These are phyloP conservation scores for Ormyrus labotus DNA, from an alignment of 2,888 invertebrate genomes.

Conservation along the genomic window DNA sequence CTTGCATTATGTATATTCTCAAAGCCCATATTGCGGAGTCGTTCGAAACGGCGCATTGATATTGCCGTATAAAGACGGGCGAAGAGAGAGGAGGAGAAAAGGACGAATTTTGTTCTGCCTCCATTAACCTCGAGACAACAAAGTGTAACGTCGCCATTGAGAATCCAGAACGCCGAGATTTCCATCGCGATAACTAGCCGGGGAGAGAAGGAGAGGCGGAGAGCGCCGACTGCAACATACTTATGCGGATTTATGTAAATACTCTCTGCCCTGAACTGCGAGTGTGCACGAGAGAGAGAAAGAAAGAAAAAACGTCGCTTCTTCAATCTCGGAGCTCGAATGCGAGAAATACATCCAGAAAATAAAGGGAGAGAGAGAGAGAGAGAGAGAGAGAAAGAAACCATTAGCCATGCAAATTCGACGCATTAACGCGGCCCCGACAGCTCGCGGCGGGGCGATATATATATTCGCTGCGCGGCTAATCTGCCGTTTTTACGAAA, in stretches of 20 bases:
- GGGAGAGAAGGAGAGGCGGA: neutral
- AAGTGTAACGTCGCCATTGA: conserved; percentile 45
- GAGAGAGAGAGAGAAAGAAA: too few species aligned
- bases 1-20: conserved; percentile 8
- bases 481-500: too few species aligned
- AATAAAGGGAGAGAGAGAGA: too few species aligned
- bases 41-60: neutral
- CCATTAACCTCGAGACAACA: conserved; percentile 54
- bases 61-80: conserved; percentile 25
- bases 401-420: too few species aligned
- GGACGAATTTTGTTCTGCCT: conserved; percentile 24
- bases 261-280: neutral
- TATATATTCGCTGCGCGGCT: too few species aligned
- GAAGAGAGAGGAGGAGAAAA: conserved; percentile 6
- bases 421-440: too few species aligned
- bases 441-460: too few species aligned
- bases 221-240: conserved; percentile 16
- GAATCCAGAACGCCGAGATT: conserved; percentile 48
- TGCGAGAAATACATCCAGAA: too few species aligned
- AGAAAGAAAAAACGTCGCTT: neutral
- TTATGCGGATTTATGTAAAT: conserved; percentile 50
- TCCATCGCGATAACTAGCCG: conserved; percentile 41
- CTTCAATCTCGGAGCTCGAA: neutral
- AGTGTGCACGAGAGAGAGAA: neutral
- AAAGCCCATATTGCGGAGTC: neutral